phyloP scores from a whole-genome alignment of 2,888 invertebrate species.

The Conchocele bisecta region DNA sequence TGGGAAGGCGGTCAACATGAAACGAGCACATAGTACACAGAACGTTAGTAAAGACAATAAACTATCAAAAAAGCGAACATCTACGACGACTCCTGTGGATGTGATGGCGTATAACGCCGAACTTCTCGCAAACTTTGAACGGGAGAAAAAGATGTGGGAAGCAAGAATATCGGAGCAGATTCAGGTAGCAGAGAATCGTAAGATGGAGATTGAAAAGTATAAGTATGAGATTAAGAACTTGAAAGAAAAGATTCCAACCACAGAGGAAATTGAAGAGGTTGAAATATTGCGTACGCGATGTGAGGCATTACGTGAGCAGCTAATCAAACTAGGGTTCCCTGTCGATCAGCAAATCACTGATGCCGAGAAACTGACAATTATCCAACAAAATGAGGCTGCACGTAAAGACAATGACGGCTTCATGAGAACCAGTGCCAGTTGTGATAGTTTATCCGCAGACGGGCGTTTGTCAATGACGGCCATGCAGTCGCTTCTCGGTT shows the following conservation, averaged over 20 bases:
- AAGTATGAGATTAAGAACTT: conserved; percentile 83
- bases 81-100: conserved; percentile 79
- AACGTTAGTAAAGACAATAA: conserved; percentile 80
- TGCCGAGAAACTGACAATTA: conserved; percentile 82
- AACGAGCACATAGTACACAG: conserved; percentile 81
- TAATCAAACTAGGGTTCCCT: conserved; percentile 81
- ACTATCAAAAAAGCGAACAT: conserved; percentile 72
- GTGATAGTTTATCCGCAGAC: conserved; percentile 76
- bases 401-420: conserved; percentile 33
- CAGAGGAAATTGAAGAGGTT: conserved; percentile 76
- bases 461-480: conserved; percentile 52
- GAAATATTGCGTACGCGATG: conserved; percentile 81
- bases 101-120: conserved; percentile 82
- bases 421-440: conserved; percentile 70
- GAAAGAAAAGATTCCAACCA: conserved; percentile 75
- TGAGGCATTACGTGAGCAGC: conserved; percentile 78
- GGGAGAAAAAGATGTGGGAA: conserved; percentile 82
- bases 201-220: conserved; percentile 83
- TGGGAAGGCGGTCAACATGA: conserved; percentile 66
- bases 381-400: conserved; percentile 59
- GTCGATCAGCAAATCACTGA: conserved; percentile 83
- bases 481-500: conserved; percentile 41
- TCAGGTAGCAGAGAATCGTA: conserved; percentile 82
- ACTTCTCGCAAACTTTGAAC: conserved; percentile 82
- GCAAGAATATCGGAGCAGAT: conserved; percentile 83